phyloP scores from a whole-genome alignment of 2,888 invertebrate genomes.

The Melanotus villosus region DNA sequence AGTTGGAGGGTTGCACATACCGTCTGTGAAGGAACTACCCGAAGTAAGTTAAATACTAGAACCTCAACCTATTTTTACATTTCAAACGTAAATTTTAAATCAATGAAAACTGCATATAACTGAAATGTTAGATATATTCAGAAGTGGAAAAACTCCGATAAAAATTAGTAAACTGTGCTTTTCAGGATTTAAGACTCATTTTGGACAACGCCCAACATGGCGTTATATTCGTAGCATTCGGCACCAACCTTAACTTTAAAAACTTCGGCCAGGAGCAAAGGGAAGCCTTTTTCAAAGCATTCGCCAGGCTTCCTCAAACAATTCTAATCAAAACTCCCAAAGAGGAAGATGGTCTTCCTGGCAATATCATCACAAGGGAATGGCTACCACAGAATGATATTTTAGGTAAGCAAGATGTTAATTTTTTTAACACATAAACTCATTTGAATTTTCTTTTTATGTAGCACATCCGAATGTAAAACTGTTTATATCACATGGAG shows the following conservation, averaged over 20 bases:
- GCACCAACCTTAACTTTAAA: constrained; percentile 58
- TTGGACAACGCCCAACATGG: constrained; percentile 59
- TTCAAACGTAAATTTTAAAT: too few relatives aligned
- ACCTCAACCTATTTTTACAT: too few relatives aligned
- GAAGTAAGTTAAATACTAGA: constrained; percentile 54
- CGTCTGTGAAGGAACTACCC: constrained; percentile 55
- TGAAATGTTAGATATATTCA: too few relatives aligned
- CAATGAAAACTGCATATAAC: too few relatives aligned
- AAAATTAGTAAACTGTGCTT: constrained; percentile 27
- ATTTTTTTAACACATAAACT: neutral
- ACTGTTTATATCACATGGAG: constrained; percentile 56
- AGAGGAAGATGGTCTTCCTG: constrained; percentile 57
- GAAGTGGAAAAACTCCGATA: too few relatives aligned
- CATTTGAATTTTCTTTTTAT: neutral
- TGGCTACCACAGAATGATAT: constrained; percentile 66
- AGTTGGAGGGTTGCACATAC: constrained; percentile 63
- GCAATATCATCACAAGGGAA: constrained; percentile 61
- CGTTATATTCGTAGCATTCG: constrained; percentile 63
- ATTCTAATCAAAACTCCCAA: constrained; percentile 62
- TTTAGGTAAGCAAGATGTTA: constrained; percentile 55
- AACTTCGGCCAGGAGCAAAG: constrained; percentile 51
- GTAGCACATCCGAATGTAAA: constrained; percentile 53
- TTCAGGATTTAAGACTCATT: constrained; percentile 49
- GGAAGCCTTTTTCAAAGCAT: constrained; percentile 57
- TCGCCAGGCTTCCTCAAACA: constrained; percentile 60